Conservation (phyloP, 2,797 vertebrate genomes). For the Neoniphon sammara region DNA sequence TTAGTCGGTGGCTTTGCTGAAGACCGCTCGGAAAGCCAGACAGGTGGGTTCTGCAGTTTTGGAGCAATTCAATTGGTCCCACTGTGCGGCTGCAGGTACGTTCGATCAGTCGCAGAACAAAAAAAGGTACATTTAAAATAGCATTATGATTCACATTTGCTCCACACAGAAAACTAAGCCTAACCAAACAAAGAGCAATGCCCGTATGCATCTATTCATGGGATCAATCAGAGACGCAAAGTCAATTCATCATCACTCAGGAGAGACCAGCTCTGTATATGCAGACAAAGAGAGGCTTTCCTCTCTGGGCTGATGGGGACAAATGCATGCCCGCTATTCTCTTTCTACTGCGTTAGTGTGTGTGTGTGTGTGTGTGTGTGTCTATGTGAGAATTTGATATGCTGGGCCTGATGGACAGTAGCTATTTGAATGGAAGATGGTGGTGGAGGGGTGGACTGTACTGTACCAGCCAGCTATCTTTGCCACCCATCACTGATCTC, state of each 20-base stretch:
- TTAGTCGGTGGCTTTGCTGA: not conserved
- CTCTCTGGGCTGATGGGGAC: conserved; percentile 48
- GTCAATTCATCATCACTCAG: conserved; percentile 50
- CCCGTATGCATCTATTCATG: conserved; percentile 42
- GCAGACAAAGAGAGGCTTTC: conserved; percentile 61
- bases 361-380: conserved; percentile 22
- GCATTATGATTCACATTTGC: conserved; percentile 40
- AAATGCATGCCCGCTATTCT: conserved; percentile 32
- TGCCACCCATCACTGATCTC: conserved; percentile 87
- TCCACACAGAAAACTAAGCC: conserved; percentile 49
- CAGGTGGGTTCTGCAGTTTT: conserved; percentile 12
- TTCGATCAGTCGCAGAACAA: conserved; percentile 42
- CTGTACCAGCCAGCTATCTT: conserved; percentile 81
- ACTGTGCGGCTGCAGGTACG: conserved; percentile 41
- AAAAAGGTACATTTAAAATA: conserved; percentile 38
- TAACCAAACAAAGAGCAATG: conserved; percentile 57
- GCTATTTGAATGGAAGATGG: conserved; percentile 38
- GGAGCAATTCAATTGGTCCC: conserved; percentile 63
- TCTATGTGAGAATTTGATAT: conserved; percentile 16
- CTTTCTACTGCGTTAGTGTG: conserved; percentile 11
- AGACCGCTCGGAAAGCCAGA: not conserved
- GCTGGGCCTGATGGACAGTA: conserved; percentile 36
- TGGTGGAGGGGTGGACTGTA: conserved; percentile 10
- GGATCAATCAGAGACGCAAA: conserved; percentile 56
- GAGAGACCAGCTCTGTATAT: conserved; percentile 77